Evolutionary conservation across 2,888 invertebrate genomes (phyloP), one percentile per base, ranked within the genome.

Genomic region (Ephialtes manifestator): DNA sequence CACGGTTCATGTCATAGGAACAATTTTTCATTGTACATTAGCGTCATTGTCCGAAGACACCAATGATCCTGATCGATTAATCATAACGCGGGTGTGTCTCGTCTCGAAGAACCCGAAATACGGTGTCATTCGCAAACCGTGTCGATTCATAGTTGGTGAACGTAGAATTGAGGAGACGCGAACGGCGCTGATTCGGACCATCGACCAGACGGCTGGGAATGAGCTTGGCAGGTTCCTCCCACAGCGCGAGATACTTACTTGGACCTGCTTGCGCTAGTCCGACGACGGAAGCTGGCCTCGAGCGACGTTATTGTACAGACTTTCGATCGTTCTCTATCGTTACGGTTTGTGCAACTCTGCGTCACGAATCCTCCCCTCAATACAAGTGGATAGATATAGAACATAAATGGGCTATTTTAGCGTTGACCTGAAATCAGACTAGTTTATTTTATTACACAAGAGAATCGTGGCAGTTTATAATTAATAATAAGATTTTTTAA

Each of bases 161-260:
- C 63, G 11, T 28, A 76, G 68, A 77, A 82, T 71, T 85, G 81
- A 84, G 86, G 78, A 18, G 51, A n/a, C 79, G 74, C 63, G 31
- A 58, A 7, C 51, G 20, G 63, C 20, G 46, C 60, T 63, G 60
- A 48, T 60, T 60, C 90, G 91, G 91, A 91, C 89, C 89, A 89
- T 90, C 89, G 88, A 84, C 87, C 87, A 51, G 48, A 11, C 48
- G 87, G 92, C 92, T 93, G 93, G 93, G 93, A 93, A 93, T 93
- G 91, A 91, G 91, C 90, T 89, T 90, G 90, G 89, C 88, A 87
- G 89, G 90, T 92, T 91, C 93, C 93, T 93, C 93, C 92, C 93
- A 93, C 93, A 93, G 92, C 84, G 84, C 79, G 86, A 87, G 88
- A 87, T 88, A 83, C 86, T 79, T 77, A 83, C 86, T 79, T 77